These are phyloP conservation scores for Neodon shergylaensis DNA, from an alignment of 2,113 vertebrate genomes.

Conservation along the genomic window DNA sequence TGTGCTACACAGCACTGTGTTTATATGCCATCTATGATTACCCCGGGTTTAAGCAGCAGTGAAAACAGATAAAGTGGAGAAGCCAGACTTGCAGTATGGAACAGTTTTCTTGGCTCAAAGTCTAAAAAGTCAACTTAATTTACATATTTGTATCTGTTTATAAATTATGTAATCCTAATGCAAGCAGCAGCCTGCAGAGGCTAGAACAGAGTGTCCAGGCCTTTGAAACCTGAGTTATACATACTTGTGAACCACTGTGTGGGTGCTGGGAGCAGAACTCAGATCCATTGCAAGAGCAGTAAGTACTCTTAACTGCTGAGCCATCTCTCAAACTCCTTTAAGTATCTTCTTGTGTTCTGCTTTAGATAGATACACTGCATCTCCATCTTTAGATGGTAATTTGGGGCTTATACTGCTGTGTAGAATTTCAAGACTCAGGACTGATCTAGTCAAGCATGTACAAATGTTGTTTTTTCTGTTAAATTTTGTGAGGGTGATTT, in stretches of 20 bases:
- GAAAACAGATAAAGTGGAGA: neutral
- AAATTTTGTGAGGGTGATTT: neutral
- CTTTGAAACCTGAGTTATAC: neutral
- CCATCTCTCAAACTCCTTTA: neutral
- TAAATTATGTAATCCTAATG: neutral
- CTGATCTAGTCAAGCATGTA: neutral
- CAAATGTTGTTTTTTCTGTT: neutral
- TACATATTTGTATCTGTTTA: neutral
- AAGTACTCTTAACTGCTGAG: neutral
- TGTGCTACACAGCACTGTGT: neutral
- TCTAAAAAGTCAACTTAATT: neutral
- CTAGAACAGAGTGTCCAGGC: neutral
- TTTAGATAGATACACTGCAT: neutral
- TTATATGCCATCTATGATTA: neutral
- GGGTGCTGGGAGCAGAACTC: neutral
- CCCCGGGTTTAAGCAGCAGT: neutral
- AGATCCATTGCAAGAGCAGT: neutral
- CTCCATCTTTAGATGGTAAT: neutral
- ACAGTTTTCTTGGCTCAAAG: neutral
- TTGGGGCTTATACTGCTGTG: neutral
- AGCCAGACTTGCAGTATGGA: neutral
- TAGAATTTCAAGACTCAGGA: neutral
- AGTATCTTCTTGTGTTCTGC: neutral
- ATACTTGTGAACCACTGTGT: neutral
- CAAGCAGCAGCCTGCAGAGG: neutral